These are phyloP conservation scores for Ceryle rudis DNA, from an alignment of 2,797 vertebrate species.

Conservation along the genomic window DNA sequence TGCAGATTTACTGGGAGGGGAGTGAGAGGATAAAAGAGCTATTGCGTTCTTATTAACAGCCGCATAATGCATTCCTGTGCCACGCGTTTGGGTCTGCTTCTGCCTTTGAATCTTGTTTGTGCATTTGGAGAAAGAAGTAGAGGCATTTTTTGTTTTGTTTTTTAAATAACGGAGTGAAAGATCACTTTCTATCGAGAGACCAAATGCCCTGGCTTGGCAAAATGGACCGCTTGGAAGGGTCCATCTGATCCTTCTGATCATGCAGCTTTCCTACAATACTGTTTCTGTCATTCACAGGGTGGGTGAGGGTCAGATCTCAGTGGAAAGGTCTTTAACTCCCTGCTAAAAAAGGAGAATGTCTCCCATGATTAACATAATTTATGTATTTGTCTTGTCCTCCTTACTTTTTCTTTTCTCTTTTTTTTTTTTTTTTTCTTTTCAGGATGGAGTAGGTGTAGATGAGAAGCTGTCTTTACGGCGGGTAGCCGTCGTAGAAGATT, in stretches of 20 bases:
- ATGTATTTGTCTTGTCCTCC: not conserved
- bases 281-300: not conserved
- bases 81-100: not conserved
- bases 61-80: not conserved
- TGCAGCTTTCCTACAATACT: not conserved
- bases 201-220: not conserved
- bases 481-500: constrained; percentile 87
- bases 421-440: constrained; percentile 22
- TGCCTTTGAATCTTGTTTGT: not conserved
- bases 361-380: not conserved
- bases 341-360: not conserved
- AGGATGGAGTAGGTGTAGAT: constrained; percentile 86
- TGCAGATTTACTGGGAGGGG: not conserved
- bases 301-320: constrained; percentile 21
- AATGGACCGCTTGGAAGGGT: not conserved
- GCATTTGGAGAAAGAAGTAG: not conserved
- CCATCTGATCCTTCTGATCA: not conserved
- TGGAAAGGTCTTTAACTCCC: constrained; percentile 1
- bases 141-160: not conserved
- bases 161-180: not conserved
- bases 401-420: constrained; percentile 31
- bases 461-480: constrained; percentile 85
- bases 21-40: not conserved
- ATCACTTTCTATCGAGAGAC: not conserved
- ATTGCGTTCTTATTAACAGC: not conserved